Percentiles rank a stretch among this genome's conserved stretches.
These are phyloP conservation scores for Hirtodrosophila duncani DNA, from an alignment of 2,888 invertebrate species.

Conservation along the genomic window DNA sequence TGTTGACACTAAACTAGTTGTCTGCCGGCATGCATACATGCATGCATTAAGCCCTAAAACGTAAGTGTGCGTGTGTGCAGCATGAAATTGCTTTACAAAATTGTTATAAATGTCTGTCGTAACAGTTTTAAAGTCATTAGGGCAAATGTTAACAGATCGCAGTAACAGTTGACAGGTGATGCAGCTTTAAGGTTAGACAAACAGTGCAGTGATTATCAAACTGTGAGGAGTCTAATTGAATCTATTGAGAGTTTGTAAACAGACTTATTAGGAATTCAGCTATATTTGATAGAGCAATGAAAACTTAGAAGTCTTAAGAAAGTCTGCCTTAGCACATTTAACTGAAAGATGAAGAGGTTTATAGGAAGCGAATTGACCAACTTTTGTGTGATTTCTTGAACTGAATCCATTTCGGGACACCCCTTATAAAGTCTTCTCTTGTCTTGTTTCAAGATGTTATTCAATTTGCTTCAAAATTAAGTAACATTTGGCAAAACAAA, in stretches of 20 bases:
- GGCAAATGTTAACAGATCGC: neutral
- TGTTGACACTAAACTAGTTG: conserved; percentile 60
- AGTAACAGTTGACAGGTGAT: neutral
- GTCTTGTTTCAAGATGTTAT: conserved; percentile 28
- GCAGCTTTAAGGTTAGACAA: conserved; percentile 15
- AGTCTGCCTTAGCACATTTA: too few species aligned
- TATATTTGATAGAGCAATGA: too few species aligned
- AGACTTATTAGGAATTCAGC: too few species aligned
- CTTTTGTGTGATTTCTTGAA: too few species aligned
- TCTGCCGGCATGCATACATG: conserved; percentile 19
- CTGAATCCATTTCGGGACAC: too few species aligned
- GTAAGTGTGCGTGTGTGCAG: neutral
- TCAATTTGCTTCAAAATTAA: conserved; percentile 30
- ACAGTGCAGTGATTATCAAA: conserved; percentile 2
- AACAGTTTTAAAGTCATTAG: neutral
- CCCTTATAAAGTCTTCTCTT: conserved; percentile 2
- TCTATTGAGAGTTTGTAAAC: too few species aligned
- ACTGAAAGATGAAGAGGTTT: too few species aligned
- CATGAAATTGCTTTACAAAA: conserved; percentile 8
- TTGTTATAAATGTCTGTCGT: neutral
- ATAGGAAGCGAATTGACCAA: too few species aligned
- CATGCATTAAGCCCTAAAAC: conserved; percentile 14
- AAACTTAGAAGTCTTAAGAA: too few species aligned
- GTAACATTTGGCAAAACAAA: conserved; percentile 35
- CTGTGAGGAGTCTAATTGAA: too few species aligned